Evolutionary conservation across 2,113 vertebrate species (phyloP).

Genomic region (Nothoprocta perdicaria): DNA sequence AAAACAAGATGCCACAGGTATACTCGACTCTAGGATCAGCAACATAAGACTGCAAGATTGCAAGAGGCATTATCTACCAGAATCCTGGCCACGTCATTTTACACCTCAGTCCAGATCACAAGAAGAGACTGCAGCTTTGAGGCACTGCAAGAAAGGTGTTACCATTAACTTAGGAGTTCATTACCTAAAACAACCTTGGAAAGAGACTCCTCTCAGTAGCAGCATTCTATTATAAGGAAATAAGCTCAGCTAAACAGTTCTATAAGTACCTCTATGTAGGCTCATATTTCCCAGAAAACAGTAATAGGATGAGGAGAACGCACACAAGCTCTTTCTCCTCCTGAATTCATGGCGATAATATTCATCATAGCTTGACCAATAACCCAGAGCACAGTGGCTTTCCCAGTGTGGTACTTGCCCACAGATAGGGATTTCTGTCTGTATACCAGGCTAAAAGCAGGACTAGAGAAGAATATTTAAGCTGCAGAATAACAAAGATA

Average conservation of each 20-base stretch:
- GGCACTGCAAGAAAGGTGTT: not conserved
- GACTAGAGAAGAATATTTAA: not conserved
- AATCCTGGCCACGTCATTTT: accelerated
- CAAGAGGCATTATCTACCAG: accelerated
- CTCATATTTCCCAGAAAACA: not conserved
- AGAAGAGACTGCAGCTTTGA: not conserved
- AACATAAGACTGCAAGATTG: not conserved
- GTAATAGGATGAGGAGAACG: accelerated
- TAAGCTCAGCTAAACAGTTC: not conserved
- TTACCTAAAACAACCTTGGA: not conserved
- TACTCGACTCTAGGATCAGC: not conserved
- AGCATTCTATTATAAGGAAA: not conserved
- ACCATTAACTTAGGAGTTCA: not conserved
- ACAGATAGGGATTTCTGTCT: not conserved
- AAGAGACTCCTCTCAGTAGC: not conserved
- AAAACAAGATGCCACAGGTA: not conserved
- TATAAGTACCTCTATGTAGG: not conserved
- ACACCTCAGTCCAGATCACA: accelerated
- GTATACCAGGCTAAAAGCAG: not conserved
- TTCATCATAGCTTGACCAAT: not conserved
- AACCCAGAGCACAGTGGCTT: not conserved
- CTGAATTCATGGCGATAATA: not conserved
- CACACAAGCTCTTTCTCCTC: accelerated
- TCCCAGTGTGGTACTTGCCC: not conserved
- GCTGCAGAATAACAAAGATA: not conserved